These are phyloP conservation scores for Anarsia innoxiella DNA, from an alignment of 2,888 invertebrate species.

Conservation along the genomic window DNA sequence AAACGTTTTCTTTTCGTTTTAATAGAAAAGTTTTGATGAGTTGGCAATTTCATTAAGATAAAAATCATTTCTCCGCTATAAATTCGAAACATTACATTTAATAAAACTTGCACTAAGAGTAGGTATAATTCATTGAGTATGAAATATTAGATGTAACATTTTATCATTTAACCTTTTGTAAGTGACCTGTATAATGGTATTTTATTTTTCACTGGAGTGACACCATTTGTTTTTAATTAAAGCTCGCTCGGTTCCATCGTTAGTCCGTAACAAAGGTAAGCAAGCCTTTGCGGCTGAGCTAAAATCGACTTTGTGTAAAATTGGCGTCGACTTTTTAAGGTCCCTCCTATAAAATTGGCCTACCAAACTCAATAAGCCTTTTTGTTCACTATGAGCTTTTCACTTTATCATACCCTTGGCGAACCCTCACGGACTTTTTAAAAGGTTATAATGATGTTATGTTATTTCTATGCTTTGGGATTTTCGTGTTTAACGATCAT, in stretches of 20 bases:
- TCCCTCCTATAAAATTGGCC: constrained; percentile 38
- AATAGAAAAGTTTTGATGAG: constrained; percentile 36
- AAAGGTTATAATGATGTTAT: constrained; percentile 50
- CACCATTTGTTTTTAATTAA: constrained; percentile 22
- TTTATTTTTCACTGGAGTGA: constrained; percentile 9
- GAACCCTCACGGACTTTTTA: constrained; percentile 37
- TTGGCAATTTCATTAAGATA: constrained; percentile 24
- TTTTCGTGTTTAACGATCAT: too few species aligned
- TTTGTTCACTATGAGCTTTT: constrained; percentile 46
- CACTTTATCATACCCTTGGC: constrained; percentile 32
- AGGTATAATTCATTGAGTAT: not conserved
- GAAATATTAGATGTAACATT: not conserved
- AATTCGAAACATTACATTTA: too few species aligned
- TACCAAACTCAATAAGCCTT: constrained; percentile 52
- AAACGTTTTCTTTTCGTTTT: constrained; percentile 31
- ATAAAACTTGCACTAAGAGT: too few species aligned
- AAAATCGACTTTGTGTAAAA: constrained; percentile 26
- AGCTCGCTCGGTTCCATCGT: constrained; percentile 15
- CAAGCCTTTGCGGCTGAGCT: constrained; percentile 15
- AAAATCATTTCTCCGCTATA: too few species aligned
- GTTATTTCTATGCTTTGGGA: too few species aligned
- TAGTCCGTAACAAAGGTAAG: constrained; percentile 12
- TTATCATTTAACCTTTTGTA: too few species aligned
- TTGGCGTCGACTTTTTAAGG: constrained; percentile 27
- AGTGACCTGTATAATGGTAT: too few species aligned